These are phyloP conservation scores for Ylistrum balloti DNA, from an alignment of 1,140 invertebrate species.

Conservation along the genomic window DNA sequence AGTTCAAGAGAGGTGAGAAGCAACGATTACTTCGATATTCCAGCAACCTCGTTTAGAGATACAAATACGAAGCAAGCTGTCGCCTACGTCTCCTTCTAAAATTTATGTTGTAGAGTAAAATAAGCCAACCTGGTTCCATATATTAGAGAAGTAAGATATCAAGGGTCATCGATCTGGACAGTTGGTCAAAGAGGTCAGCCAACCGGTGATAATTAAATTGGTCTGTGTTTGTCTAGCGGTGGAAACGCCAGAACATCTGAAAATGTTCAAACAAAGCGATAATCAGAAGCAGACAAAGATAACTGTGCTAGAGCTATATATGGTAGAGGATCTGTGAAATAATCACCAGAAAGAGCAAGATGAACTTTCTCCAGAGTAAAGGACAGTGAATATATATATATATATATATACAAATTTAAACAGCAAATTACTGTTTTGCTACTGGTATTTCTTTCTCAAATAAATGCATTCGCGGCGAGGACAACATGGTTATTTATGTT, in stretches of 20 bases:
- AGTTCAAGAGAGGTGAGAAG: not conserved
- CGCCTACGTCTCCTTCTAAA: not conserved
- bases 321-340: too few relatives aligned
- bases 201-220: conserved; percentile 20
- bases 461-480: too few relatives aligned
- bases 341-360: too few relatives aligned
- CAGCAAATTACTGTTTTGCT: too few relatives aligned
- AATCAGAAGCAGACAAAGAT: too few relatives aligned
- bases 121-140: not conserved
- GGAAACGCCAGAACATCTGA: not conserved
- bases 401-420: too few relatives aligned
- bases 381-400: too few relatives aligned
- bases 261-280: not conserved
- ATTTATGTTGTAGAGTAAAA: not conserved
- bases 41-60: not conserved
- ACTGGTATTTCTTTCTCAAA: too few relatives aligned
- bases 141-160: not conserved
- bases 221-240: conserved; percentile 22
- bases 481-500: too few relatives aligned
- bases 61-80: not conserved
- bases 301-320: too few relatives aligned
- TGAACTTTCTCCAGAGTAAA: too few relatives aligned
- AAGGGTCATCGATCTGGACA: not conserved
- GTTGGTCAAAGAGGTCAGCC: not conserved
- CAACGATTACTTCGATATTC: not conserved